Conservation (phyloP, 2,888 invertebrate genomes). For the Rhopalosiphum nymphaeae region DNA sequence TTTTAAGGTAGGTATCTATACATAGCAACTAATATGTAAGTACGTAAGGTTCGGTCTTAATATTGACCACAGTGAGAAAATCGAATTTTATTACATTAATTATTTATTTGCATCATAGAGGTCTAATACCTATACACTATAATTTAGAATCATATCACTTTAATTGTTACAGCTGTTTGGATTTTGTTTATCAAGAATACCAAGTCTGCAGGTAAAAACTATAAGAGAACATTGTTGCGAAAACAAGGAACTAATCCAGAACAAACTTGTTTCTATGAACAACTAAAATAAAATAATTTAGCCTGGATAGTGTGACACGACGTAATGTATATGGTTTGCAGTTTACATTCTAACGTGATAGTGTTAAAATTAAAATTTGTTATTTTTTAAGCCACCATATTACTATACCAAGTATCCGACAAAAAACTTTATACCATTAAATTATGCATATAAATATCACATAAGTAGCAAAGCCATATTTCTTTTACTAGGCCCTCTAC, state of each 20-base stretch:
- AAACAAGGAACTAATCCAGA: not conserved
- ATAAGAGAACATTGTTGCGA: not conserved
- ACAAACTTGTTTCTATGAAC: not conserved
- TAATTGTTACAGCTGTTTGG: not conserved
- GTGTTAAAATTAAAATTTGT: too few relatives aligned
- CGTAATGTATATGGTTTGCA: too few relatives aligned
- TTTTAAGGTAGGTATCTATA: not conserved
- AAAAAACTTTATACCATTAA: too few relatives aligned
- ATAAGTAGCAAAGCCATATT: not conserved
- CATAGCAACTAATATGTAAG: not conserved
- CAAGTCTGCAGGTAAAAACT: not conserved
- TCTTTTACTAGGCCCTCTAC: not conserved
- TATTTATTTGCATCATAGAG: not conserved
- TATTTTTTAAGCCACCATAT: too few relatives aligned
- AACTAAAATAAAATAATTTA: not conserved
- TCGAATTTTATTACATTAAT: not conserved
- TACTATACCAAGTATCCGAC: too few relatives aligned
- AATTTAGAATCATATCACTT: not conserved
- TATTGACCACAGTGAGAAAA: not conserved
- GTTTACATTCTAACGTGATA: too few relatives aligned
- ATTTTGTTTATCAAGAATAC: not conserved
- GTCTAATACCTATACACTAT: not conserved
- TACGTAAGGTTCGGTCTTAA: not conserved
- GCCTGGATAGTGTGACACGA: too few relatives aligned
- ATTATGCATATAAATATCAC: not conserved